Evolutionary conservation across 2,888 invertebrate genomes (phyloP).

Genomic region (Arctia plantaginis): DNA sequence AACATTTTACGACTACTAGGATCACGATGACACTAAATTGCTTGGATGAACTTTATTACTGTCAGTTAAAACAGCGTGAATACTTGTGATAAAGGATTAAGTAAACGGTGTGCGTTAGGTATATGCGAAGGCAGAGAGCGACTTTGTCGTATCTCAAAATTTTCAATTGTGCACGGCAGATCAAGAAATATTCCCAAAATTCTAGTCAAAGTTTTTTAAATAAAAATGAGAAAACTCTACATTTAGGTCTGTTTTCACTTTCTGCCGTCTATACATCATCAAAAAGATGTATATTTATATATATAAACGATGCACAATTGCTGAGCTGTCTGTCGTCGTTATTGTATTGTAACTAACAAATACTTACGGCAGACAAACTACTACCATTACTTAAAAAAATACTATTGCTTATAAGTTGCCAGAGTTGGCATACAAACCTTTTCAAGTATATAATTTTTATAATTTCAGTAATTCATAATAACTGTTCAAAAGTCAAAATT

Average conservation of each 20-base stretch:
- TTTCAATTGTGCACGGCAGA: neutral
- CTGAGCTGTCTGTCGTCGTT: too few species aligned
- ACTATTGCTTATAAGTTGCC: neutral
- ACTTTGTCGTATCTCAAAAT: neutral
- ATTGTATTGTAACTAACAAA: neutral
- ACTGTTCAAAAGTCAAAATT: constrained; percentile 17
- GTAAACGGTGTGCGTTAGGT: neutral
- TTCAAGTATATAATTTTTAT: neutral
- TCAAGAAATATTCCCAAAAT: too few species aligned
- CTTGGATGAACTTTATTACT: neutral
- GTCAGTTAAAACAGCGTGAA: constrained; percentile 10
- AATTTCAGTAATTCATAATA: neutral
- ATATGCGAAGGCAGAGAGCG: neutral
- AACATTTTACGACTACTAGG: neutral
- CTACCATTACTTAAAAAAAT: neutral
- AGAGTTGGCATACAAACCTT: neutral
- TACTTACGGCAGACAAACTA: neutral
- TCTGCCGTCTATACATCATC: too few species aligned
- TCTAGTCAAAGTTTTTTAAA: too few species aligned
- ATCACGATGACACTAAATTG: constrained; percentile 5
- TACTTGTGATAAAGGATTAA: neutral
- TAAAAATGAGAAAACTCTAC: too few species aligned
- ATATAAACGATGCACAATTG: too few species aligned
- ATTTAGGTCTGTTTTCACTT: too few species aligned
- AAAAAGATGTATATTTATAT: too few species aligned